Conservation (phyloP, 2,797 vertebrate genomes). For the Cephalopachus bancanus region DNA sequence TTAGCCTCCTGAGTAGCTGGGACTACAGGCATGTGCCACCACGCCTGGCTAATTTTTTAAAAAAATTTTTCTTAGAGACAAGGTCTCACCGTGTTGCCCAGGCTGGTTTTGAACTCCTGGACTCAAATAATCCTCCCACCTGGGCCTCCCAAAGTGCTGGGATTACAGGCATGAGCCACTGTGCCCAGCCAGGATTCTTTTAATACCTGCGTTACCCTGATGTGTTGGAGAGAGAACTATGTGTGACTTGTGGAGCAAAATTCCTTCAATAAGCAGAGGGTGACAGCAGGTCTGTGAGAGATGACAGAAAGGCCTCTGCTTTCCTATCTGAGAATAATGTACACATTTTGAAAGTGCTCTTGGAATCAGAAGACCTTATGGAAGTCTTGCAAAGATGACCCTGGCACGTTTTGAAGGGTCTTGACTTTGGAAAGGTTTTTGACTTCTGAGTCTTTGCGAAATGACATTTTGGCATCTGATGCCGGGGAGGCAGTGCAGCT, state of each 20-base stretch:
- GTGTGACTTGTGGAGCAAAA: conserved; percentile 48
- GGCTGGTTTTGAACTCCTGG: no score
- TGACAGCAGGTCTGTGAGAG: background rate
- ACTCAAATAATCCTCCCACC: no score
- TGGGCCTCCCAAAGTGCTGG: no score
- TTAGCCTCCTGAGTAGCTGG: no score
- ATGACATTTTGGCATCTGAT: conserved; percentile 79
- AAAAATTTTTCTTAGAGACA: no score
- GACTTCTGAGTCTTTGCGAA: conserved; percentile 72
- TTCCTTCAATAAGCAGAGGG: conserved; percentile 19
- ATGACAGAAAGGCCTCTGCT: background rate
- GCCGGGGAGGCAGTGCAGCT: conserved; percentile 79
- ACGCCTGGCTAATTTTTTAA: no score
- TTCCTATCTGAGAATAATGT: background rate
- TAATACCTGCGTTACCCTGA: background rate
- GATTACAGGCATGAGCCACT: no score
- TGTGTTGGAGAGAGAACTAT: background rate
- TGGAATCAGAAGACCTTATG: conserved; percentile 46
- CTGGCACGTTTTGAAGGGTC: conserved; percentile 44
- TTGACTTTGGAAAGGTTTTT: conserved; percentile 75
- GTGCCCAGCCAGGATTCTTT: background rate
- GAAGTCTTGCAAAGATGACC: conserved; percentile 74
- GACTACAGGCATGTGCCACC: no score
- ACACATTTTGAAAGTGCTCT: conserved; percentile 65
- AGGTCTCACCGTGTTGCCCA: no score